phyloP scores from a whole-genome alignment of 2,113 vertebrate species.

The Limnothrissa miodon region DNA sequence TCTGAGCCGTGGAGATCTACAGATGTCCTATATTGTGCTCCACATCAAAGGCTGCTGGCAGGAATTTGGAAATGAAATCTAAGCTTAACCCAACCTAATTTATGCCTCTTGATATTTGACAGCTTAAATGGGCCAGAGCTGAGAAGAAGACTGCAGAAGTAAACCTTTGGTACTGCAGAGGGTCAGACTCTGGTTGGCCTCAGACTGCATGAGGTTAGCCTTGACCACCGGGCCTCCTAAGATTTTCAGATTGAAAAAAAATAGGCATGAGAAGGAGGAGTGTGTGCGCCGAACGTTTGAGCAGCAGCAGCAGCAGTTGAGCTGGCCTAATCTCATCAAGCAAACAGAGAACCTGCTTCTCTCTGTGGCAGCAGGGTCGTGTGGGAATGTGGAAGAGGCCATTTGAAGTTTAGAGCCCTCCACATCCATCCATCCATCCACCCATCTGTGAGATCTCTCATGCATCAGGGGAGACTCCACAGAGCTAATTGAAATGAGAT shows the following conservation, averaged over 20 bases:
- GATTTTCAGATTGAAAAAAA: not conserved
- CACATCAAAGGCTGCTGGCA: not conserved
- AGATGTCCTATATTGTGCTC: constrained; percentile 6
- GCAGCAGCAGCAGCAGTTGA: not conserved
- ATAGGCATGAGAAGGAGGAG: not conserved
- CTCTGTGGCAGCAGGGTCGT: not conserved
- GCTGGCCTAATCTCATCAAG: not conserved
- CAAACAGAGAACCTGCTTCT: not conserved
- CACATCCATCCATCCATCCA: not conserved
- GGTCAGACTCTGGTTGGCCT: not conserved
- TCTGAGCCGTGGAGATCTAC: not conserved
- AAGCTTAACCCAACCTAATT: constrained; percentile 3
- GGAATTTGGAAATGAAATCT: not conserved
- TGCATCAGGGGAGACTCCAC: not conserved
- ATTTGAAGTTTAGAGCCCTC: not conserved
- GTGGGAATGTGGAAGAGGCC: not conserved
- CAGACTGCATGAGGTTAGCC: too few species aligned
- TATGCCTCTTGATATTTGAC: not conserved
- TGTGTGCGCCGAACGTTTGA: not conserved
- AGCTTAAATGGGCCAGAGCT: not conserved
- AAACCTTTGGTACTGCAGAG: not conserved
- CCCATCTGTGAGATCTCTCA: not conserved
- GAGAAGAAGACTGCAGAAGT: not conserved
- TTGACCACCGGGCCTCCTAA: too few species aligned
- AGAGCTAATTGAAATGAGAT: constrained; percentile 2